These are phyloP conservation scores for Helicolenus hilgendorfi DNA, from an alignment of 2,797 vertebrate species.

Conservation along the genomic window DNA sequence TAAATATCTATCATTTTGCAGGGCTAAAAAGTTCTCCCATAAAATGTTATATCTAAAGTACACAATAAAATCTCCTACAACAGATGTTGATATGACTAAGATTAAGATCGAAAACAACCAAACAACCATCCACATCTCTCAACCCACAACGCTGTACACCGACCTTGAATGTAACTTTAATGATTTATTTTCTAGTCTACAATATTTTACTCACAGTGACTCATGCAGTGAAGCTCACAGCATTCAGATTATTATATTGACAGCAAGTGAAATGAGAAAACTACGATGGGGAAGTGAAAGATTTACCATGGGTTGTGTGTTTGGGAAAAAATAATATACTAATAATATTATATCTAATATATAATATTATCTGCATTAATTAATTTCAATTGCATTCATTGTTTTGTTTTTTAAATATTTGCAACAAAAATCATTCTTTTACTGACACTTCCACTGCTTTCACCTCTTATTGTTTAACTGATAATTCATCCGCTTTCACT, in stretches of 20 bases:
- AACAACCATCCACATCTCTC: background rate
- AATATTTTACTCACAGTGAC: background rate
- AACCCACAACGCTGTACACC: background rate
- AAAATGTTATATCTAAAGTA: background rate
- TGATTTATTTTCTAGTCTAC: background rate
- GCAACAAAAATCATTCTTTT: background rate
- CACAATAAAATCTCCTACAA: background rate
- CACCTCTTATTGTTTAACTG: background rate
- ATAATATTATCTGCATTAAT: background rate
- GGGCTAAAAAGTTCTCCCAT: background rate
- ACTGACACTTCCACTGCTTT: background rate
- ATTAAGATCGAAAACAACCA: constrained; percentile 13
- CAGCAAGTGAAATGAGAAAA: background rate
- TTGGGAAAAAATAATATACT: too few relatives aligned
- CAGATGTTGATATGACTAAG: background rate
- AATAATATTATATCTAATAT: too few relatives aligned
- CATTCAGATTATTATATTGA: background rate
- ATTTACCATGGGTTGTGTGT: background rate
- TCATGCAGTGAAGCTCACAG: background rate
- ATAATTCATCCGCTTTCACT: too few relatives aligned
- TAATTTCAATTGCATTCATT: background rate
- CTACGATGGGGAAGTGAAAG: background rate
- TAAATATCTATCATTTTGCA: background rate
- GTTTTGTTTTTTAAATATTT: background rate
- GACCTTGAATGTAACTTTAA: constrained; percentile 22